These are phyloP conservation scores for Teleiodes luculella DNA, from an alignment of 2,888 invertebrate genomes.

Conservation along the genomic window DNA sequence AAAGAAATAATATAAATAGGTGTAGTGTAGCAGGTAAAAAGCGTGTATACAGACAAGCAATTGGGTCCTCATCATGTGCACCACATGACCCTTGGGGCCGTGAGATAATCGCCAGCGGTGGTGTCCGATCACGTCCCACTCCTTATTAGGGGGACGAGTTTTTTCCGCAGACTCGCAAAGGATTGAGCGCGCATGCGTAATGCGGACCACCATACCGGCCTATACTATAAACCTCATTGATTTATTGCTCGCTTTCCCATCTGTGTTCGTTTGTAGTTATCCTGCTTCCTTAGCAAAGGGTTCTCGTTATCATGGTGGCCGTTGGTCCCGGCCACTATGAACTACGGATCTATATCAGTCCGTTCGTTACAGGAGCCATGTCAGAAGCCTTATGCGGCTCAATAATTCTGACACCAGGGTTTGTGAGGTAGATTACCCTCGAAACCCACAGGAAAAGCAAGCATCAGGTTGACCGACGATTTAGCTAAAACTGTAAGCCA, in stretches of 20 bases:
- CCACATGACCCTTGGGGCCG: conserved; percentile 70
- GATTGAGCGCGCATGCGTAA: conserved; percentile 54
- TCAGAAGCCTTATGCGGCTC: too few relatives aligned
- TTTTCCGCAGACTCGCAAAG: conserved; percentile 46
- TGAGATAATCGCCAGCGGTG: conserved; percentile 73
- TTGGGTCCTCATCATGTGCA: conserved; percentile 66
- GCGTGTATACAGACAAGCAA: conserved; percentile 53
- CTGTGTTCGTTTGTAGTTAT: conserved; percentile 3
- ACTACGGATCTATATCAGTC: too few relatives aligned
- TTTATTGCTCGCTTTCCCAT: conserved; percentile 29
- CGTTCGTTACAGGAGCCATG: too few relatives aligned
- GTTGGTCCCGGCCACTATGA: too few relatives aligned
- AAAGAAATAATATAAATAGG: too few relatives aligned
- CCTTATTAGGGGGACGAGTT: conserved; percentile 66
- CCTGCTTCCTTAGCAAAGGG: too few relatives aligned
- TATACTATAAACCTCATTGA: conserved; percentile 38
- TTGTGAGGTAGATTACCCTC: too few relatives aligned
- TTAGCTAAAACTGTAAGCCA: too few relatives aligned
- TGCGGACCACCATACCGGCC: conserved; percentile 36
- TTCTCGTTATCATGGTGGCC: not conserved
- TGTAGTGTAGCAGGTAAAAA: conserved; percentile 37
- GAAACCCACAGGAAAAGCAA: too few relatives aligned
- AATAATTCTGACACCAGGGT: too few relatives aligned
- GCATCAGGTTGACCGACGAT: too few relatives aligned
- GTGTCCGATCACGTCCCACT: conserved; percentile 67